Conservation (phyloP, 2,888 invertebrate species). For the Baronia brevicornis region DNA sequence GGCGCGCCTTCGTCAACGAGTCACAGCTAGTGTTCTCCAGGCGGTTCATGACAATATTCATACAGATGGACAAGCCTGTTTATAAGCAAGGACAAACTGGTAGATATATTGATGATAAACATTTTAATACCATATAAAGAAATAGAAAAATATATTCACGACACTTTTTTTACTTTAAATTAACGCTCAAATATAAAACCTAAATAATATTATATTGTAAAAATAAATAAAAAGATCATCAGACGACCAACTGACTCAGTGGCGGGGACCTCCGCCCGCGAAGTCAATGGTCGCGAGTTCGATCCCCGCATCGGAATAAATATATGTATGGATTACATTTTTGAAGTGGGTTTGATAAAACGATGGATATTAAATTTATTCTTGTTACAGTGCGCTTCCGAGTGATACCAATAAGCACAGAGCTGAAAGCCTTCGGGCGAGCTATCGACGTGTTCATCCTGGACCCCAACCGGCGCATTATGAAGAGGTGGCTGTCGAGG, state of each 20-base stretch:
- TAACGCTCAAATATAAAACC: too few species aligned
- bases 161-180: too few species aligned
- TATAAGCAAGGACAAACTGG: slow-evolving; percentile 94
- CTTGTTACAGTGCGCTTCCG: slow-evolving; percentile 85
- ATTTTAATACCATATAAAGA: neutral
- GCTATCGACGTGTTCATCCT: slow-evolving; percentile 94
- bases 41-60: slow-evolving; percentile 95
- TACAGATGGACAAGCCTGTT: slow-evolving; percentile 95
- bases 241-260: too few species aligned
- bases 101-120: slow-evolving; percentile 34
- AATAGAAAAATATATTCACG: too few species aligned
- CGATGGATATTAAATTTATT: too few species aligned
- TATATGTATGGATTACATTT: too few species aligned
- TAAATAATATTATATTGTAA: too few species aligned
- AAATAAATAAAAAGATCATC: too few species aligned
- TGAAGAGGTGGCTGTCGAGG: slow-evolving; percentile 94
- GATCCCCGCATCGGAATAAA: too few species aligned
- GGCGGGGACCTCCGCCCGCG: too few species aligned
- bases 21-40: slow-evolving; percentile 89
- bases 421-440: slow-evolving; percentile 91
- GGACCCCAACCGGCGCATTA: slow-evolving; percentile 90
- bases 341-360: too few species aligned
- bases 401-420: slow-evolving; percentile 93
- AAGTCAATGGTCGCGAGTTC: too few species aligned
- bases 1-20: slow-evolving; percentile 92